A percentile compares a stretch with the other conserved stretches of the same genome.
Conservation (phyloP, 2,888 invertebrate genomes). For the Podotricha telesiphe region DNA sequence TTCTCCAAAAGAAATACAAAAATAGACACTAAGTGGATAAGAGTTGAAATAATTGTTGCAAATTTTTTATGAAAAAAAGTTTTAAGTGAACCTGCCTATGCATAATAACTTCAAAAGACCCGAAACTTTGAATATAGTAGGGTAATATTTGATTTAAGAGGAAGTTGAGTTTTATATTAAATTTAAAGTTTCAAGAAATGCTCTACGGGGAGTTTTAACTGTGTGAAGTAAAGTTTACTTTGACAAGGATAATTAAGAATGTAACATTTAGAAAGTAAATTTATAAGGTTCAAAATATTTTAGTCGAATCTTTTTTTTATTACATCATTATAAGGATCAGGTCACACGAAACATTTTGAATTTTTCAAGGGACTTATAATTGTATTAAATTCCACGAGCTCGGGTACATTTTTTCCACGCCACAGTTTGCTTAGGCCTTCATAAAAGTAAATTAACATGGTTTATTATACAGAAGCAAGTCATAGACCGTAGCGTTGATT, state of each 20-base stretch:
- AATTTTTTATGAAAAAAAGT: no score
- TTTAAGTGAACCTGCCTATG: no score
- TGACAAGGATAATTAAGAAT: slow-evolving; percentile 8
- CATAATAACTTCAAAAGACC: no score
- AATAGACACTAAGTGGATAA: no score
- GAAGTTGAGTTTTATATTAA: no score
- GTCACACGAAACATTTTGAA: slow-evolving; percentile 21
- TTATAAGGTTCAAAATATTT: slow-evolving; percentile 12
- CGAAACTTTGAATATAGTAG: no score
- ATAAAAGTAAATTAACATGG: slow-evolving; percentile 9
- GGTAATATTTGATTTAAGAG: no score
- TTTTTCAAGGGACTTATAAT: slow-evolving; percentile 23
- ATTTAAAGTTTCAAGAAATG: no score
- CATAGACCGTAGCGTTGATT: background rate
- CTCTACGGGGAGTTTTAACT: no score
- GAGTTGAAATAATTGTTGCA: no score
- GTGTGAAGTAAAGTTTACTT: background rate
- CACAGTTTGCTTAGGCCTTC: slow-evolving; percentile 1
- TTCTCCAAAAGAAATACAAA: no score
- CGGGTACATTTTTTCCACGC: slow-evolving; percentile 12
- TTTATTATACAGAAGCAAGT: background rate
- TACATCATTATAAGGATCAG: slow-evolving; percentile 27
- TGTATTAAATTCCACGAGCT: slow-evolving; percentile 26
- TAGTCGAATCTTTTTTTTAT: slow-evolving; percentile 7
- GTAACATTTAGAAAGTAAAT: slow-evolving; percentile 3